Evolutionary conservation across 2,888 invertebrate species (phyloP).

Genomic region (Pimpla rufipes): DNA sequence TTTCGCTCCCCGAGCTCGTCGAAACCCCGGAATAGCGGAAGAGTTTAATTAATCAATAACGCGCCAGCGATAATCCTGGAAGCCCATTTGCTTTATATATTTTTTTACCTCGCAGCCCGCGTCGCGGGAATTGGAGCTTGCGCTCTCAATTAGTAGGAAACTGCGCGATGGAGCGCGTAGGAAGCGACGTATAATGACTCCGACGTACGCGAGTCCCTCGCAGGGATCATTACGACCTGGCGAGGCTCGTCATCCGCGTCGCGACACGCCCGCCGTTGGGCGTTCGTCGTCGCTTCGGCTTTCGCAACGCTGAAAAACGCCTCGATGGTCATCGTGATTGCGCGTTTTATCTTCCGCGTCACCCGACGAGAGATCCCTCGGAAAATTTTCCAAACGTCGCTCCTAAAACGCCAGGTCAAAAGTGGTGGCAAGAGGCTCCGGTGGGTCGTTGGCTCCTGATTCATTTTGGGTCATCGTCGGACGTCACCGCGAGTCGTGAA

Average conservation of each 20-base stretch:
- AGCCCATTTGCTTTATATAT: no score
- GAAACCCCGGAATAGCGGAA: neutral
- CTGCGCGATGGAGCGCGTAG: slow-evolving; percentile 22
- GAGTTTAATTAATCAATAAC: slow-evolving; percentile 9
- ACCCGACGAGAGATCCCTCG: no score
- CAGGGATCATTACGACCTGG: neutral
- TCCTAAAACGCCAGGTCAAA: no score
- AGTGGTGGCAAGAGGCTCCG: no score
- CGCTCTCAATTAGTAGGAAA: slow-evolving; percentile 8
- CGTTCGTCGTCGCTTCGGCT: neutral
- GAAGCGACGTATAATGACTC: neutral
- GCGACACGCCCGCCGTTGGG: neutral
- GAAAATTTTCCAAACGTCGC: no score
- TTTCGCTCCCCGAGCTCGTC: neutral
- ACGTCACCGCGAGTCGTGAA: no score
- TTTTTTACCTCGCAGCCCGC: neutral
- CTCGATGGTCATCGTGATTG: no score
- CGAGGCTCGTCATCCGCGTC: neutral
- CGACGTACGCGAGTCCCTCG: neutral
- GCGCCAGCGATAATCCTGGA: neutral
- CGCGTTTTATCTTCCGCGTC: no score
- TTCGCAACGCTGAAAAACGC: neutral
- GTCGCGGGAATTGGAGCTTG: neutral
- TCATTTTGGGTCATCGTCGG: no score
- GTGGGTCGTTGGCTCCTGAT: no score